Base-by-base conservation (phyloP, 1,140 invertebrate species). In the Dermatophagoides farinae region DNA sequence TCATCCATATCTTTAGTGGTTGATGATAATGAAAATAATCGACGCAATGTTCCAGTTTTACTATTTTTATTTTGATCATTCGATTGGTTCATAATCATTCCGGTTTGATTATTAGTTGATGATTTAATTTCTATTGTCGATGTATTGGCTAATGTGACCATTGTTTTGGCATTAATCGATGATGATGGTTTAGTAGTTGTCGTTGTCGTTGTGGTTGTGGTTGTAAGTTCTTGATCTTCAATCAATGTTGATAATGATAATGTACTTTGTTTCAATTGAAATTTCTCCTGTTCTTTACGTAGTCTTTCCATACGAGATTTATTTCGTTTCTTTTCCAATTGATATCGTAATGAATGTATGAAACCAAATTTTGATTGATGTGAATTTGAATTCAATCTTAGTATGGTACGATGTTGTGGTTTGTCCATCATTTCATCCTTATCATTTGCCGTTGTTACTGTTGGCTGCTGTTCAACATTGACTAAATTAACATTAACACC, bases 131-230 rank as follows among this genome's bases (percentile, higher is more conserved):
- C 53, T 4, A 55, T 12, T 55, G 1, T 55, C 6, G 53, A 55
- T 18, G 53, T 55, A 25, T 55, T 55, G 1, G 53, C 53, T n/a
- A 55, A 25, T 55, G 53, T 55, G 4, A 55, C 53, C 53, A 11
- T 55, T 55, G 23, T 14, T 44, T 55, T 44, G 2, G 5, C 5
- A 20, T 50, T 12, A 12, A 10, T 25, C 20, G n/a, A 50, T 16
- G 16, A 18, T 4, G n/a, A 20, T 25, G 12, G 4, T n/a, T n/a
- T n/a, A n/a, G n/a, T 12, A 20, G 4, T 20, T 12, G 10, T 25
- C 2, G 4, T 14, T 1, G 4, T 20, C 2, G 46, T 20, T 4
- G 6, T 23, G 46, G 1, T 23, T 23, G 18, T 23, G 22, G 1
- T 23, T 23, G 46, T 8, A 23, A 23, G 22, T 23, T 47, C 46